phyloP scores from a whole-genome alignment of 2,888 invertebrate genomes.

The Morpho deidamia region DNA sequence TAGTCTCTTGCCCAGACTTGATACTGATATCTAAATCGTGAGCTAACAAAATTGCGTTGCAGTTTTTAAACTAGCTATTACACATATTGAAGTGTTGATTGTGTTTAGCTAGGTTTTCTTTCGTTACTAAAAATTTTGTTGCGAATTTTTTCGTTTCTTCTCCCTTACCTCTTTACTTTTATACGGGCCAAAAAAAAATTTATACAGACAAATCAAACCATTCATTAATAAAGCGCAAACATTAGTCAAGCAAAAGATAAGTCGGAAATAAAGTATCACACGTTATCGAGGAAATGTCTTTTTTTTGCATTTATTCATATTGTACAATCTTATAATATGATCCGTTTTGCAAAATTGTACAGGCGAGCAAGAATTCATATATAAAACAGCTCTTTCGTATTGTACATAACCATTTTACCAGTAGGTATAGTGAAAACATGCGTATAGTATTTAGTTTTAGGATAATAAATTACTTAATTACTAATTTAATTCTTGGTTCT shows the following conservation, averaged over 20 bases:
- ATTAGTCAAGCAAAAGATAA: neutral
- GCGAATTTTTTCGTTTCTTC: neutral
- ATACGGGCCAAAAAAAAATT: too few species aligned
- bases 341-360: slow-evolving; percentile 79
- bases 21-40: too few species aligned
- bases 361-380: slow-evolving; percentile 80
- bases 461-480: slow-evolving; percentile 79
- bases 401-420: slow-evolving; percentile 78
- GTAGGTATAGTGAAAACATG: slow-evolving; percentile 77
- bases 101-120: too few species aligned
- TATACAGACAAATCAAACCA: too few species aligned
- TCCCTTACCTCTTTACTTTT: too few species aligned
- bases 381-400: slow-evolving; percentile 79
- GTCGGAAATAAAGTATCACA: slow-evolving; percentile 21
- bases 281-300: slow-evolving; percentile 73
- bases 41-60: too few species aligned
- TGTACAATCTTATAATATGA: slow-evolving; percentile 79
- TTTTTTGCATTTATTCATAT: slow-evolving; percentile 78
- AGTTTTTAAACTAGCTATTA: too few species aligned
- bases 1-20: too few species aligned
- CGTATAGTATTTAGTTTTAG: slow-evolving; percentile 78
- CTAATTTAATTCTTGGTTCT: slow-evolving; percentile 78
- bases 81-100: too few species aligned
- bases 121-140: too few species aligned
- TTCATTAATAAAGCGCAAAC: too few species aligned